Evolutionary conservation across 64 coral and sea anemone species (phyloP).

Genomic region (Orbicella faveolata): DNA sequence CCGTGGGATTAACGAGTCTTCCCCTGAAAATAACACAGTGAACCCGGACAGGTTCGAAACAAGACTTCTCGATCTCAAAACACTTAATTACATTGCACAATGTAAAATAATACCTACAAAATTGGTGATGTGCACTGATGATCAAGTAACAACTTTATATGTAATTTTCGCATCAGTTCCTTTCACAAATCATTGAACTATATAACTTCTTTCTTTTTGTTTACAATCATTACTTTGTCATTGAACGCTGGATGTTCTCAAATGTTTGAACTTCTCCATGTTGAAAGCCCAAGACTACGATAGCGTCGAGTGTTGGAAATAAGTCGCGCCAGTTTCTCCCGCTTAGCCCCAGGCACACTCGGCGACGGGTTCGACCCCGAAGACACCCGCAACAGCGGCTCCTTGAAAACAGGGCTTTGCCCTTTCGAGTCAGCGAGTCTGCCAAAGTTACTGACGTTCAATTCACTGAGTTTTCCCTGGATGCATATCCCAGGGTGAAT

Average conservation of each 20-base stretch:
- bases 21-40: too few relatives aligned
- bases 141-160: too few relatives aligned
- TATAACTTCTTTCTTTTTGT: not conserved
- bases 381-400: constrained; percentile 69
- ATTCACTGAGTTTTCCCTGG: constrained; percentile 80
- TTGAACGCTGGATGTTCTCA: not conserved
- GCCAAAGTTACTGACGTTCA: constrained; percentile 93
- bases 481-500: constrained; percentile 58
- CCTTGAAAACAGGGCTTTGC: constrained; percentile 35
- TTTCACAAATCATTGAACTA: not conserved
- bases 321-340: constrained; percentile 80
- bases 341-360: constrained; percentile 53
- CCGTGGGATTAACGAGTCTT: too few relatives aligned
- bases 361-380: constrained; percentile 48
- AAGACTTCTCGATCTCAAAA: too few relatives aligned
- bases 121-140: too few relatives aligned
- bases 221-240: not conserved
- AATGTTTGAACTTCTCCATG: constrained; percentile 79
- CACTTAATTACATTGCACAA: too few relatives aligned
- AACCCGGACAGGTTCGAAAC: too few relatives aligned
- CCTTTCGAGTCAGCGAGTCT: constrained; percentile 19
- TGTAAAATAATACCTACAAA: too few relatives aligned
- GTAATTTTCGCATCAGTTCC: too few relatives aligned
- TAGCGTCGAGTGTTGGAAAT: constrained; percentile 90
- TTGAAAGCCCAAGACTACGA: constrained; percentile 82